These are phyloP conservation scores for Perizoma flavofasciatum DNA, from an alignment of 2,888 invertebrate species.

Conservation along the genomic window DNA sequence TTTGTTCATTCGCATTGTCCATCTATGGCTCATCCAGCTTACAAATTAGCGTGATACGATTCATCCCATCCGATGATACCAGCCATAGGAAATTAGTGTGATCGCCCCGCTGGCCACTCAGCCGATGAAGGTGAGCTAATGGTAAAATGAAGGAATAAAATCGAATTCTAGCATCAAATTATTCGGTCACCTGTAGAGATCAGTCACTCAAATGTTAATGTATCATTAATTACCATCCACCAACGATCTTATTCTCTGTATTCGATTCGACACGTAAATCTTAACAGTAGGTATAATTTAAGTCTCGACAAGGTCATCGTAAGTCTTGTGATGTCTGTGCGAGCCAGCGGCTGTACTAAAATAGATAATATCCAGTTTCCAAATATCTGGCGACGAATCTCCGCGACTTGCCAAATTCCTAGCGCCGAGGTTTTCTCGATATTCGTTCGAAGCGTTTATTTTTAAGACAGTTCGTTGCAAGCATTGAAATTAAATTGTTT, in stretches of 20 bases:
- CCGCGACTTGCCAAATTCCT: slow-evolving; percentile 60
- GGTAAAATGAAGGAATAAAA: neutral
- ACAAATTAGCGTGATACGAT: too few relatives aligned
- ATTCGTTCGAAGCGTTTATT: slow-evolving; percentile 40
- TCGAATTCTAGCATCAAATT: neutral
- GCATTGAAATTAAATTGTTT: slow-evolving; percentile 1
- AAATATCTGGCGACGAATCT: slow-evolving; percentile 48
- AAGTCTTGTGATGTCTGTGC: slow-evolving; percentile 13
- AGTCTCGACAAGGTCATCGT: slow-evolving; percentile 14
- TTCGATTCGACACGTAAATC: slow-evolving; percentile 2
- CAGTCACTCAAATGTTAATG: slow-evolving; percentile 6
- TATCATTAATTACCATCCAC: too few relatives aligned
- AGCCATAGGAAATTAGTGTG: too few relatives aligned
- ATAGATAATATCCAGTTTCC: slow-evolving; percentile 54
- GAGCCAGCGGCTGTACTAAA: slow-evolving; percentile 22
- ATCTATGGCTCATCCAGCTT: too few relatives aligned
- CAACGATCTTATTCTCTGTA: too few relatives aligned
- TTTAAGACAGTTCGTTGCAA: slow-evolving; percentile 21
- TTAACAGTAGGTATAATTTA: slow-evolving; percentile 5
- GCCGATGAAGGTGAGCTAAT: too few relatives aligned
- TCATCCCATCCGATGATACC: too few relatives aligned
- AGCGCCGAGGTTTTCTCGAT: slow-evolving; percentile 37
- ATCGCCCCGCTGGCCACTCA: too few relatives aligned
- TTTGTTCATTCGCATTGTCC: too few relatives aligned
- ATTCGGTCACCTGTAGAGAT: neutral